Evolutionary conservation across 1,140 invertebrate genomes (phyloP), one percentile per base, ranked within the genome.

Genomic region (Sinella curviseta): DNA sequence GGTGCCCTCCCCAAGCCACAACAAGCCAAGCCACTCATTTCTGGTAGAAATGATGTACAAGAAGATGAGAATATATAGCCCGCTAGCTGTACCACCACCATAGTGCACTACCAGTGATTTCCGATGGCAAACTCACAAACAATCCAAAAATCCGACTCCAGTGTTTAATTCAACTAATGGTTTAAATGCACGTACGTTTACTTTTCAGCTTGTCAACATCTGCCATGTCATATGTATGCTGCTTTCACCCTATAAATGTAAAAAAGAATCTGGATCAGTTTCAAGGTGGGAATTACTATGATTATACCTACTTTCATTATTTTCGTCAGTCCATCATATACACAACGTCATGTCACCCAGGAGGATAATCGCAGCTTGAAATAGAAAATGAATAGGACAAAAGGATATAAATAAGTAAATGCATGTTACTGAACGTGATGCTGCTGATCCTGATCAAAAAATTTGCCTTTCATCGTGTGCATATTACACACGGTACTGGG

Each of bases 91-190:
- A n/a, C 24, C 57, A 26, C 24, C 4, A 4, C 24, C 57, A n/a
- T 8, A n/a, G 16, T 65, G 8, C 24, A 65, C 8, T 65, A 65
- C 57, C 57, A 4, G 16, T 65, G 4, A 65, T 8, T 65, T 8
- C 4, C 4, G 4, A 26, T 65, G 57, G 39, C 39, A 48, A 48
- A 48, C 8, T 12, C 20, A 48, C 8, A 48, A 20, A 48, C 39
- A n/a, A n/a, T n/a, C n/a, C n/a, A n/a, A 48, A 48, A 20, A 48
- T 48, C 8, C 8, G 39, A 20, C 39, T 48, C n/a, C 39, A 48
- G 57, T 8, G 24, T 16, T 65, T 65, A 65, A 65, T 65, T 65
- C 57, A 65, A 65, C 26, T 65, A 65, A n/a, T 65, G 26, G 57
- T 26, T 65, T 26, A 26, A 4, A 33, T 16, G 8, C 31, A 16